Base-by-base conservation (phyloP, 2,888 invertebrate species). In the Megamerina dolium region DNA sequence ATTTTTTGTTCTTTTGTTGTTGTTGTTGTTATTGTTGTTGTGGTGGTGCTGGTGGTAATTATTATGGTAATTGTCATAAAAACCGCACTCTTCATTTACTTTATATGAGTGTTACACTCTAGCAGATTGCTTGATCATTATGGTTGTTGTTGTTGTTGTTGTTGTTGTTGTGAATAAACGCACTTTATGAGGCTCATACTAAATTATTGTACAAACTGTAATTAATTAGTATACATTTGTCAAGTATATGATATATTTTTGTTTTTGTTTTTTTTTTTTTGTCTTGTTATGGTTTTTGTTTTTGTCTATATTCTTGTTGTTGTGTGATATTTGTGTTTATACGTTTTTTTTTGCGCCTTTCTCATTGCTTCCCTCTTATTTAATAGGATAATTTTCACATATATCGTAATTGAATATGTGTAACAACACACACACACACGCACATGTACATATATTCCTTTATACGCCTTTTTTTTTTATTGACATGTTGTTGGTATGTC, bases 141-240 rank as follows among this genome's bases (percentile, higher is more conserved):
- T 8, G 13, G 14, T 29, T 13, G 17, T 31, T 20, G 20, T 26
- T 31, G 32, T 19, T 16, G 43, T 18, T 36, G 37, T n/a, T 34
- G 37, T 13, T 44, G 33, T 31, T 41, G 40, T 8, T 37, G 31
- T 23, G 54, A 58, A 58, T 61, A 53, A 59, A 61, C 61, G 64
- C 64, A 63, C 64, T 63, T 63, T 61, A 58, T 59, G 61, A 63
- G 61, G 57, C 52, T 56, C 53, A 34, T 59, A 66, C 65, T 66
- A 65, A 65, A 65, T 59, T 58, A 60, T 70, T 70, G 68, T 63
- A 68, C 68, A 71, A 70, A 71, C 68, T 66, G 62, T 68, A 68
- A 71, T 71, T 70, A 71, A 71, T 71, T 71, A 71, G 71, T 71
- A 68, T 65, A 61, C 66, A 60, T 69, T 69, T 70, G 71, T 70